Conservation (phyloP, 2,797 vertebrate genomes). For the Pangasius macronema region DNA sequence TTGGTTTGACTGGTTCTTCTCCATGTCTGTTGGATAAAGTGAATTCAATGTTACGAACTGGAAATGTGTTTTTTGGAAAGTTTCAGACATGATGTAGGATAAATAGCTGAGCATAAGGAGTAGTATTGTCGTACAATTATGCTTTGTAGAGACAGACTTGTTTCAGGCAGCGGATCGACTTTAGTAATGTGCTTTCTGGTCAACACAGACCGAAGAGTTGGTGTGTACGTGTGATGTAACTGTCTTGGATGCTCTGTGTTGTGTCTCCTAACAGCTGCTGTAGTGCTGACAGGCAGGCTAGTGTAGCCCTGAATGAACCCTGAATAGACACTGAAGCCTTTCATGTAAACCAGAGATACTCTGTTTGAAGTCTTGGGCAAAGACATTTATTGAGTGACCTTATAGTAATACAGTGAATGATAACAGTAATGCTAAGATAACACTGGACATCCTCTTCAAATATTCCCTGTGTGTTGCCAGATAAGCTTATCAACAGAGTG, state of each 20-base stretch:
- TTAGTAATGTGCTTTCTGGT: neutral
- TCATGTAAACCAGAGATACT: constrained; percentile 54
- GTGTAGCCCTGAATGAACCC: constrained; percentile 46
- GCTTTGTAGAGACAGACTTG: neutral
- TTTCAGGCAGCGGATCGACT: neutral
- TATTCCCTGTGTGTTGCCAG: constrained; percentile 34
- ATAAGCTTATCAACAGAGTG: constrained; percentile 43
- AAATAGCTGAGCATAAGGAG: neutral
- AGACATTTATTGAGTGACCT: constrained; percentile 52
- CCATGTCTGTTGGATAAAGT: neutral
- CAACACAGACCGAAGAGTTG: constrained; percentile 13
- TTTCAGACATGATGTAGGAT: neutral
- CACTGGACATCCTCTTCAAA: constrained; percentile 48
- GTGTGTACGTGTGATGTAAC: constrained; percentile 34
- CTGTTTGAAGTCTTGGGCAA: constrained; percentile 59
- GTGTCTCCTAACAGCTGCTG: constrained; percentile 54
- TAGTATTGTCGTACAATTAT: neutral
- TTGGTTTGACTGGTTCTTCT: neutral
- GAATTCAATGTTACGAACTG: neutral
- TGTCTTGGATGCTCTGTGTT: constrained; percentile 45
- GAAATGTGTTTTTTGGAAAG: neutral
- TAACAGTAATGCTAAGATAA: constrained; percentile 59
- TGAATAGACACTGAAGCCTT: constrained; percentile 55
- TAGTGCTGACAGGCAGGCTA: constrained; percentile 53
- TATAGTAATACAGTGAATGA: constrained; percentile 55